Evolutionary conservation across 2,113 vertebrate genomes (phyloP), one percentile per base, ranked within the genome.

Genomic region (Camelus bactrianus): DNA sequence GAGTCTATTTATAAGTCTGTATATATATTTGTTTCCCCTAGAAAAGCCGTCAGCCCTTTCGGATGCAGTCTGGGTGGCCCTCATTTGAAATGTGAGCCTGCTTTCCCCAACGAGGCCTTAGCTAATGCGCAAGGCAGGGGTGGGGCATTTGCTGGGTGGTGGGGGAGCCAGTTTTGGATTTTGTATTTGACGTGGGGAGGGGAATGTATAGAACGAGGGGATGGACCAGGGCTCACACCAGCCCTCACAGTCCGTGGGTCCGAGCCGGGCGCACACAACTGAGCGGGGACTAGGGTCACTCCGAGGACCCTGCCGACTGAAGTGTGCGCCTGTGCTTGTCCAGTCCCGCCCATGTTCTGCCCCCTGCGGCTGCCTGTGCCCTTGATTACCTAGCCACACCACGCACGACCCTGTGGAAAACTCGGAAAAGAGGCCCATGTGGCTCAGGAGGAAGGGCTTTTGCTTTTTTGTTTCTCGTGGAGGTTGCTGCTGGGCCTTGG

Each of bases 91-190:
- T 3, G 2, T 12, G 79, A 70, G n/a, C 28, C 9, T 67, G 15
- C 73, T 86, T 65, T 93, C 58, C 16, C 69, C 35, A 6, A 48
- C 62, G 73, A 69, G 9, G 30, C 20, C 28, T n/a, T 19, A 50
- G 80, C 50, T 38, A 3, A 19, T 14, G 15, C 13, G 30, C 35
- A 48, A 35, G 46, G 62, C 50, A 32, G 35, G 50, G 50, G 50
- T 0, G 0, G 26, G 24, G 4, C 15, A 1, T 56, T 56, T 1
- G n/a, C 56, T 56, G 75, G 5, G 6, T 1, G 1, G 15, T 0
- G 1, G 8, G 46, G 26, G 17, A 60, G 80, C 30, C 15, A 0
- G 35, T 54, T 48, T 48, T 6, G 89, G 80, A 72, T 8, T 60
- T 58, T 38, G 80, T n/a, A 3, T 67, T 30, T 38, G 83, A 32